Evolutionary conservation across 2,797 vertebrate genomes (phyloP).

Genomic region (Menidia menidia): DNA sequence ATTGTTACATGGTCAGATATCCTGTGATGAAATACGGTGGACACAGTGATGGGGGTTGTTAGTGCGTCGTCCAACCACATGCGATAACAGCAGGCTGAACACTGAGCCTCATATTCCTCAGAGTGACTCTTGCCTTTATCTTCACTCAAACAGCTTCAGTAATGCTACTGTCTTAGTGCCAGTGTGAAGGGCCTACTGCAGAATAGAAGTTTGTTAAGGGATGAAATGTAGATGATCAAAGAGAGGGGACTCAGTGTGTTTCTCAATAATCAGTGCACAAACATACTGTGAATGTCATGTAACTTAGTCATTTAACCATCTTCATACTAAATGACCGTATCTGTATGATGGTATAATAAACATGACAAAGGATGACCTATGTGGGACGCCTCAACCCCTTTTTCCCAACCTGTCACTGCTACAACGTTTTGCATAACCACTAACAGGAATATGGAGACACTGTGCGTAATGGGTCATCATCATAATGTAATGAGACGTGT

Average conservation of each 20-base stretch:
- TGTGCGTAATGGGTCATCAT: constrained; percentile 35
- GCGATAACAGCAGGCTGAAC: constrained; percentile 36
- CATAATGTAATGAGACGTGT: constrained; percentile 61
- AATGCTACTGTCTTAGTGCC: constrained; percentile 25
- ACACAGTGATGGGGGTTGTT: constrained; percentile 38
- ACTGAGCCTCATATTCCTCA: constrained; percentile 30
- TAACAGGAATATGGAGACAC: constrained; percentile 22
- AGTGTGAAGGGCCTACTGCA: background rate
- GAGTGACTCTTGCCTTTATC: constrained; percentile 24
- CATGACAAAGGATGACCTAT: constrained; percentile 31
- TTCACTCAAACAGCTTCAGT: constrained; percentile 50
- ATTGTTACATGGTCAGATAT: constrained; percentile 32
- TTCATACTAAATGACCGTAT: constrained; percentile 27
- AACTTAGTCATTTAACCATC: constrained; percentile 14
- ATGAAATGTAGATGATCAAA: constrained; percentile 38
- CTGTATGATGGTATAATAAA: constrained; percentile 46
- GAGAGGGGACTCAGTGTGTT: constrained; percentile 12
- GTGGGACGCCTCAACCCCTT: constrained; percentile 32
- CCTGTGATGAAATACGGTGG: background rate
- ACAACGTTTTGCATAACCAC: constrained; percentile 32
- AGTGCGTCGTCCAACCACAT: constrained; percentile 52
- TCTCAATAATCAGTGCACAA: constrained; percentile 13
- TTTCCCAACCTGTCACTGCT: constrained; percentile 36
- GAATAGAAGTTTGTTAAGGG: constrained; percentile 10
- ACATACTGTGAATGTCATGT: constrained; percentile 1